Conservation (phyloP, 2,797 vertebrate species). For the Chaetophractus vellerosus region DNA sequence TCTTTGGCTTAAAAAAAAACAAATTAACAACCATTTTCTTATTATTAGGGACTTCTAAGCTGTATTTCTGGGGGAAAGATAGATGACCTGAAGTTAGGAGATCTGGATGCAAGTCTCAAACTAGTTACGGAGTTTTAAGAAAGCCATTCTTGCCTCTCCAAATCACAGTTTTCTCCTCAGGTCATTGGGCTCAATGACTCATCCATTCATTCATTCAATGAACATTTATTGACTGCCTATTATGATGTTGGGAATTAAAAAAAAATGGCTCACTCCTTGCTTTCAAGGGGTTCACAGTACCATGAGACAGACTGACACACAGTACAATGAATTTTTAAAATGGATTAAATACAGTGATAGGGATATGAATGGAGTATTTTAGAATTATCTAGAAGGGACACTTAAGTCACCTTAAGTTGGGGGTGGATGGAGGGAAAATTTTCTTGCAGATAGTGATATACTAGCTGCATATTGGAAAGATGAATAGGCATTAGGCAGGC, state of each 20-base stretch:
- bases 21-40: conserved; percentile 22
- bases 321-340: conserved; percentile 12
- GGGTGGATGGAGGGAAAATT: background rate
- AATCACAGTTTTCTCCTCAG: conserved; percentile 22
- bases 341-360: background rate
- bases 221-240: background rate
- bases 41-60: background rate
- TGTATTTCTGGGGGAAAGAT: background rate
- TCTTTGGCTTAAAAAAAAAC: background rate
- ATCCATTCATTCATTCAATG: conserved; percentile 15
- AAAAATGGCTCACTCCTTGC: background rate
- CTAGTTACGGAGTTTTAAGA: background rate
- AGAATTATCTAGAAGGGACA: conserved; percentile 21
- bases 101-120: background rate
- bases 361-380: conserved; percentile 10
- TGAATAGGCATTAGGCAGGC: conserved; percentile 31
- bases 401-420: conserved; percentile 18
- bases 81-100: background rate
- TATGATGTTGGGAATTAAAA: background rate
- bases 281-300: conserved; percentile 39
- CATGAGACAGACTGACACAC: background rate
- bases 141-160: background rate
- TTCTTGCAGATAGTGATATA: conserved; percentile 47
- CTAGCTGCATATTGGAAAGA: background rate
- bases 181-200: background rate